phyloP scores from a whole-genome alignment of 2,888 invertebrate genomes.

The Cartodere bifasciata region DNA sequence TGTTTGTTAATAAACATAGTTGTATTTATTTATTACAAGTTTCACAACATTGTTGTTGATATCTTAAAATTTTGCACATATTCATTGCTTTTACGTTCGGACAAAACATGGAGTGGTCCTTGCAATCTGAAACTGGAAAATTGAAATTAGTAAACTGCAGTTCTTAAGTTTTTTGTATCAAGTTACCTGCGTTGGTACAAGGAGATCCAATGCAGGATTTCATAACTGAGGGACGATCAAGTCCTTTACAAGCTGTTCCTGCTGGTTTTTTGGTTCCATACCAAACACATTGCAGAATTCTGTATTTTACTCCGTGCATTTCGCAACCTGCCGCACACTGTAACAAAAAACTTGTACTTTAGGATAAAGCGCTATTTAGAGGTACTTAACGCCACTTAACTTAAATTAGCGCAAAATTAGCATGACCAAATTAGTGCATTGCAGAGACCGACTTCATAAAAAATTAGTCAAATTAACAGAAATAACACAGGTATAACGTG shows the following conservation, averaged over 20 bases:
- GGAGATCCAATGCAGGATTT: conserved; percentile 61
- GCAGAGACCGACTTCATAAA: no score
- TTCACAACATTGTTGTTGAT: conserved; percentile 77
- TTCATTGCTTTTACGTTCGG: conserved; percentile 78
- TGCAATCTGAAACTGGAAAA: conserved; percentile 42
- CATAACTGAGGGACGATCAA: conserved; percentile 63
- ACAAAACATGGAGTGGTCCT: conserved; percentile 74
- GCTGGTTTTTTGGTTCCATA: conserved; percentile 70
- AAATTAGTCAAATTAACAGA: no score
- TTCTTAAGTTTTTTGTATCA: background rate
- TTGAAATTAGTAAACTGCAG: background rate
- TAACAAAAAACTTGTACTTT: no score
- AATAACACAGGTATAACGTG: no score
- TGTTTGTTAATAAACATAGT: no score
- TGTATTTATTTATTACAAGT: conserved; percentile 43
- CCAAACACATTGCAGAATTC: conserved; percentile 90
- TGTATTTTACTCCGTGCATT: conserved; percentile 70
- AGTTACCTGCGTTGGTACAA: conserved; percentile 38
- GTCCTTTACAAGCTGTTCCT: conserved; percentile 70
- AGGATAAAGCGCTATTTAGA: no score
- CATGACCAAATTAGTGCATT: no score
- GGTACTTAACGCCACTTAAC: no score
- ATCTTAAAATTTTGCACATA: conserved; percentile 72
- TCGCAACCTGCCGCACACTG: conserved; percentile 82
- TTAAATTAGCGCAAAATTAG: no score